These are phyloP conservation scores for Drosophila obscura DNA, from an alignment of 1,140 invertebrate species.

Conservation along the genomic window DNA sequence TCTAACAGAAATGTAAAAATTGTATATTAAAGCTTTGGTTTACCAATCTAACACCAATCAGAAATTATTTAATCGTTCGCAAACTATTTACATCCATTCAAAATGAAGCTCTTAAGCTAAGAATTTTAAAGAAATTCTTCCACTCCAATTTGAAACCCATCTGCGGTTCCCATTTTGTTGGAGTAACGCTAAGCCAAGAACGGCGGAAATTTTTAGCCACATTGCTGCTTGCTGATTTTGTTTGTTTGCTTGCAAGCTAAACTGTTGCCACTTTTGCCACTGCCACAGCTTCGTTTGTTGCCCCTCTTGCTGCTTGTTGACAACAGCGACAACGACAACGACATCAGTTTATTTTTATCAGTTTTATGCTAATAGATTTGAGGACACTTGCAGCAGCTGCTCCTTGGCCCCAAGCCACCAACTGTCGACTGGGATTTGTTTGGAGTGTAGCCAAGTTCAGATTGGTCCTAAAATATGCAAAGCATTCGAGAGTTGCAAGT, in stretches of 20 bases:
- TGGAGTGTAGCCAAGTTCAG: conserved; percentile 34
- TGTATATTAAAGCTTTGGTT: too few species aligned
- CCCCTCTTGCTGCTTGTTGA: conserved; percentile 51
- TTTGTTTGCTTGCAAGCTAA: conserved; percentile 46
- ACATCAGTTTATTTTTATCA: conserved; percentile 74
- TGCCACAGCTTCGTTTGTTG: too few species aligned
- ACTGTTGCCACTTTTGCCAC: conserved; percentile 12
- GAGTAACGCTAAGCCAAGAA: conserved; percentile 9
- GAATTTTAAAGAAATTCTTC: not conserved
- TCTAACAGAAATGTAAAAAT: too few species aligned
- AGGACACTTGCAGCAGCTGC: conserved; percentile 67
- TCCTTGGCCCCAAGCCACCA: conserved; percentile 19
- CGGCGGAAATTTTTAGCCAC: conserved; percentile 52
- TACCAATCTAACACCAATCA: not conserved
- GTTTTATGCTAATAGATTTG: conserved; percentile 76
- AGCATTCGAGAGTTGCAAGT: conserved; percentile 5
- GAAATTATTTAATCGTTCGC: conserved; percentile 5
- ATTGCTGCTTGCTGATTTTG: conserved; percentile 66
- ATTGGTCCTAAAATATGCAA: conserved; percentile 42
- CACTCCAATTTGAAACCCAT: not conserved
- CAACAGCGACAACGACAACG: conserved; percentile 68
- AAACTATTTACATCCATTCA: not conserved
- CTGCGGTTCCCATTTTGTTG: conserved; percentile 14
- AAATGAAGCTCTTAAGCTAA: not conserved
- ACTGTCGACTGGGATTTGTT: conserved; percentile 3